These are phyloP conservation scores for Melipona quadrifasciata DNA, from an alignment of 1,140 invertebrate genomes.

Conservation along the genomic window DNA sequence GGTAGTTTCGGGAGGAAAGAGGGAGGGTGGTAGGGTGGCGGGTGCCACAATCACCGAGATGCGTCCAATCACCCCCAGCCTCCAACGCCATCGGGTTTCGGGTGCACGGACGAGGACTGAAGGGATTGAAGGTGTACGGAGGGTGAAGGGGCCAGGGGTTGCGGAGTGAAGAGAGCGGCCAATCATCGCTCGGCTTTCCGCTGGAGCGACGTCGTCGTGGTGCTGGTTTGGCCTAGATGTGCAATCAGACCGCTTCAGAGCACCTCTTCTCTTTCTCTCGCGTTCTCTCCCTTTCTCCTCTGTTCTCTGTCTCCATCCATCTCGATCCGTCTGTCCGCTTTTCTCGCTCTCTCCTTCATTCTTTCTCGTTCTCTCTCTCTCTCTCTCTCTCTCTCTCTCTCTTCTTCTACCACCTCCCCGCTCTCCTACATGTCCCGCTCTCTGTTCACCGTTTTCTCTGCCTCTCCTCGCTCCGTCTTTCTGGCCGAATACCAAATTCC, in stretches of 20 bases:
- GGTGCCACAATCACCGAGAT: slow-evolving; percentile 86
- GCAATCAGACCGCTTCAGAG: slow-evolving; percentile 79
- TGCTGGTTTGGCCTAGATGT: slow-evolving; percentile 81
- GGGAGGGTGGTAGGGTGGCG: slow-evolving; percentile 70
- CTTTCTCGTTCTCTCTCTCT: slow-evolving; percentile 48
- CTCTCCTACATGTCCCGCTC: slow-evolving; percentile 23
- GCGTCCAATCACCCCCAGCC: slow-evolving; percentile 85
- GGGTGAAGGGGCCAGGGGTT: slow-evolving; percentile 41
- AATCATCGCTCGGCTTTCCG: slow-evolving; percentile 81
- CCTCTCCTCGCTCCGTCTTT: slow-evolving; percentile 64
- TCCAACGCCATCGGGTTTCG: slow-evolving; percentile 81
- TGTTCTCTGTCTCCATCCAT: slow-evolving; percentile 19
- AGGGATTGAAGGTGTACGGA: slow-evolving; percentile 67
- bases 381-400: slow-evolving; percentile 49
- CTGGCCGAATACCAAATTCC: slow-evolving; percentile 83
- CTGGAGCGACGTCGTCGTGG: slow-evolving; percentile 78
- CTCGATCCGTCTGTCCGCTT: slow-evolving; percentile 26
- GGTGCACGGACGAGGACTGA: slow-evolving; percentile 73
- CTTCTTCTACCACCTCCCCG: slow-evolving; percentile 40
- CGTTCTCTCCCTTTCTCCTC: slow-evolving; percentile 34
- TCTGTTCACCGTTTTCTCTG: slow-evolving; percentile 18
- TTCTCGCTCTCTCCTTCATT: slow-evolving; percentile 57
- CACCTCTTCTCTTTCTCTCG: slow-evolving; percentile 65
- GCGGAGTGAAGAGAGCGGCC: slow-evolving; percentile 70
- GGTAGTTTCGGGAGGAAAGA: slow-evolving; percentile 55